Evolutionary conservation across 2,888 invertebrate genomes (phyloP), one percentile per base, ranked within the genome.

Genomic region (Lasioglossum malachurum): DNA sequence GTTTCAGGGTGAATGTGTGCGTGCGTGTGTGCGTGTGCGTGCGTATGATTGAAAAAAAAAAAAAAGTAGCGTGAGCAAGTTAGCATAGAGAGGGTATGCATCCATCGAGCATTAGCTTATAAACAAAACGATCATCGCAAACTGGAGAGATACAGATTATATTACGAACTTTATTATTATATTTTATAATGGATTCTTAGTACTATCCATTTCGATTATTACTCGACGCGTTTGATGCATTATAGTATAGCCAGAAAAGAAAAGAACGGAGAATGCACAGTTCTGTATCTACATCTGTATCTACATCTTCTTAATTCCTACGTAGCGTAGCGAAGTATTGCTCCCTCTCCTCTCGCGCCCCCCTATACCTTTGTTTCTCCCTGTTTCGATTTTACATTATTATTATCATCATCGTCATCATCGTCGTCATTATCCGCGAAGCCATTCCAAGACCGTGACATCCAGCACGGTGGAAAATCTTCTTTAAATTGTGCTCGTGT

Each of bases 251-350:
- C 92, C 87, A 92, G 92, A n/a, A n/a, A 57, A 12, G n/a, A 57
- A 92, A 93, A 90, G 93, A 93, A 94, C 92, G 94, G 92, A 94
- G 92, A 91, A 93, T 93, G 93, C 92, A 93, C 57, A 64, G 64
- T 93, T 88, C 90, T 57, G 57, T 57, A 57, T 44, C 44, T 44
- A 44, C 12, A 44, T 44, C 44, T 44, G 44, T 44, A 44, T 44
- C 57, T n/a, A 57, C 57, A 57, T n/a, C 88, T 93, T 93, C 4
- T 92, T 93, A 91, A 92, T 93, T 93, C 92, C 90, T 93, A 92
- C 90, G 85, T 94, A 93, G 93, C 91, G 88, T 93, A 93, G 91
- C 90, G 90, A 89, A 87, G 79, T 82, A 83, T 89, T 74, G 46
- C 74, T 57, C 80, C 74, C 49, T 49, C 35, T 72, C 75, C 67